These are phyloP conservation scores for Tipula lateralis DNA, from an alignment of 2,888 invertebrate genomes.

Conservation along the genomic window DNA sequence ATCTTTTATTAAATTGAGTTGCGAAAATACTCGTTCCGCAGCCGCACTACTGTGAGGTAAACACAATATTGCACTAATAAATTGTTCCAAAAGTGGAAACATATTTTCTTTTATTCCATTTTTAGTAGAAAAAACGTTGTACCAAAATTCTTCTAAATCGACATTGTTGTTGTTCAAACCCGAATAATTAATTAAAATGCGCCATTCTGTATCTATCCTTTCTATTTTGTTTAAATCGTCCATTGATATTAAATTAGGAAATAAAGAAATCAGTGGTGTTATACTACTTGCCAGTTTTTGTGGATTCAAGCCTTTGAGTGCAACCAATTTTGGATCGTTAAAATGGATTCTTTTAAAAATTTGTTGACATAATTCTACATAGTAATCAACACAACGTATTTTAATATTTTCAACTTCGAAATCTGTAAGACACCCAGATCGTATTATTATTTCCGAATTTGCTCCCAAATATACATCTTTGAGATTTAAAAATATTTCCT, in stretches of 20 bases:
- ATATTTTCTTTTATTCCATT: not conserved
- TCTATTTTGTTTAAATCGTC: conserved; percentile 31
- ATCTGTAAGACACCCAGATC: not conserved
- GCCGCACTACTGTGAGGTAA: not conserved
- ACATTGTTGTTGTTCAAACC: not conserved
- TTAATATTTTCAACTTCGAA: not conserved
- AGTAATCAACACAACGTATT: conserved; percentile 30
- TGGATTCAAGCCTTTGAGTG: conserved; percentile 30
- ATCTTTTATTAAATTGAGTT: not conserved
- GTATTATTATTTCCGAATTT: conserved; percentile 30
- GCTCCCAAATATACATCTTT: conserved; percentile 30
- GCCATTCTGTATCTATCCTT: conserved; percentile 32
- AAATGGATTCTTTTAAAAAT: conserved; percentile 31
- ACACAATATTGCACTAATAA: not conserved
- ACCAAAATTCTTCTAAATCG: conserved; percentile 7
- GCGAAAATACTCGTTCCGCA: not conserved
- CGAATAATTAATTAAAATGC: not conserved
- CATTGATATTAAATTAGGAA: conserved; percentile 30
- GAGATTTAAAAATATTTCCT: conserved; percentile 27
- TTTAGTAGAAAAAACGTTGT: not conserved
- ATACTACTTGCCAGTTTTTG: conserved; percentile 24
- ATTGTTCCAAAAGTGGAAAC: not conserved
- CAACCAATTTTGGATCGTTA: conserved; percentile 30
- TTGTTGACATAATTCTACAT: conserved; percentile 30
- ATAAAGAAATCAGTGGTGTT: not conserved